A percentile compares a stretch with the other conserved stretches of the same genome.
phyloP scores from a whole-genome alignment of 2,113 vertebrate species.

The Nestor notabilis region DNA sequence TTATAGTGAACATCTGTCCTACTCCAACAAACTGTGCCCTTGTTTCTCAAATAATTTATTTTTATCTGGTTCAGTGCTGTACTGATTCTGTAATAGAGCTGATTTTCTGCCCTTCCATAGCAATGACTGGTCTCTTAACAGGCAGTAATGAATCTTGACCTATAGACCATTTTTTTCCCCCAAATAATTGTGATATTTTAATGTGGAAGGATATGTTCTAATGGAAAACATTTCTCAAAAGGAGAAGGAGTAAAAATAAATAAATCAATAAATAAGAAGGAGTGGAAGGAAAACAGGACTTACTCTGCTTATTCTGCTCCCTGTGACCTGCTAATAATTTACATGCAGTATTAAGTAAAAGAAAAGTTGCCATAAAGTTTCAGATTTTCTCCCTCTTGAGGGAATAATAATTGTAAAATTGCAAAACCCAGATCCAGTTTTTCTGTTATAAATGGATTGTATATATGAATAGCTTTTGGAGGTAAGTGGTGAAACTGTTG shows the following conservation, averaged over 20 bases:
- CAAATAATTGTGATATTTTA: background rate
- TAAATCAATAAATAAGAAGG: background rate
- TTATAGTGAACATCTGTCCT: background rate
- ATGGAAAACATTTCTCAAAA: background rate
- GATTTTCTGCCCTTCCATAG: background rate
- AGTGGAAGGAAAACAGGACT: background rate
- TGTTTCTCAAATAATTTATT: background rate
- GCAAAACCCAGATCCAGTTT: background rate
- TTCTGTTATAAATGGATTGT: constrained; percentile 24
- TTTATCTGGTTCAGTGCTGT: background rate
- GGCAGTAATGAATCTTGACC: background rate
- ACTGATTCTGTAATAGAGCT: background rate
- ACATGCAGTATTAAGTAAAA: background rate
- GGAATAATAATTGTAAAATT: constrained; percentile 36
- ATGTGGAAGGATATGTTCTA: background rate
- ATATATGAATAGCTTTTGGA: constrained; percentile 20
- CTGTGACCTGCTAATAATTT: constrained; percentile 21
- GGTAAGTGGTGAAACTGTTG: constrained; percentile 20
- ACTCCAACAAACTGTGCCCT: background rate
- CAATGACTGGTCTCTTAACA: background rate
- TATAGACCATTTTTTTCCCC: background rate
- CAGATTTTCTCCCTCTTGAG: background rate
- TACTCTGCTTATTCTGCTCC: background rate
- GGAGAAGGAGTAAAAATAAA: background rate
- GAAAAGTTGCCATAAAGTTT: constrained; percentile 34